Evolutionary conservation across 2,113 vertebrate genomes (phyloP), one percentile per base, ranked within the genome.

Genomic region (Lamprotornis superbus): DNA sequence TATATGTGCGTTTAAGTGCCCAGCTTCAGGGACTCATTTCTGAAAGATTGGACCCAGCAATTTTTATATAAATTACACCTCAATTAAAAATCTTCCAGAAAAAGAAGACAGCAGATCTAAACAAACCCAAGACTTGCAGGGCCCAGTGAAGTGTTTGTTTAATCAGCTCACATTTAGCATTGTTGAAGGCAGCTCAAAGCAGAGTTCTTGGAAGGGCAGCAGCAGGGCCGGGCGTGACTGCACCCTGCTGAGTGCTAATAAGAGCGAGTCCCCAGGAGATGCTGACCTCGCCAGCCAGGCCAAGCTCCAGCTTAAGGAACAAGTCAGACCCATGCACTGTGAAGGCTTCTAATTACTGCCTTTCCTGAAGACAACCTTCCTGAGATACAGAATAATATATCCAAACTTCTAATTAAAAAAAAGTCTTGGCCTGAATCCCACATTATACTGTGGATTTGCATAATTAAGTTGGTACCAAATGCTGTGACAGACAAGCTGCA

Each of bases 401-500:
- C 19, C 30, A 59, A 28, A 70, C 47, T 23, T 50, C 47, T 93
- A 71, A 94, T 87, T 86, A 47, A 47, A 31, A 52, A 14, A 76
- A 27, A 9, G 25, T 14, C 15, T 87, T 84, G 92, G 92, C 84
- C 53, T 8, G 24, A 33, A 31, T 89, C 77, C 35, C 44, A 27
- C 24, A 11, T 75, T 37, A 63, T 28, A 57, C 7, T 74, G 49
- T 23, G 55, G 69, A 82, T 89, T 63, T 87, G 33, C 74, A 55
- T 94, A 84, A 96, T 55, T 39, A 75, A 84, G 33, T 44, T 56
- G 84, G 18, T 87, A 87, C 57, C 78, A 91, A 84, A 84, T 35
- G 52, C 84, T 33, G 52, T 19, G 81, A 75, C 35, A 89, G 89
- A 65, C 50, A 42, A 67, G 6, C 68, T 91, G 77, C 60, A 87